These are phyloP conservation scores for Amiota communis DNA, from an alignment of 2,888 invertebrate genomes.

Conservation along the genomic window DNA sequence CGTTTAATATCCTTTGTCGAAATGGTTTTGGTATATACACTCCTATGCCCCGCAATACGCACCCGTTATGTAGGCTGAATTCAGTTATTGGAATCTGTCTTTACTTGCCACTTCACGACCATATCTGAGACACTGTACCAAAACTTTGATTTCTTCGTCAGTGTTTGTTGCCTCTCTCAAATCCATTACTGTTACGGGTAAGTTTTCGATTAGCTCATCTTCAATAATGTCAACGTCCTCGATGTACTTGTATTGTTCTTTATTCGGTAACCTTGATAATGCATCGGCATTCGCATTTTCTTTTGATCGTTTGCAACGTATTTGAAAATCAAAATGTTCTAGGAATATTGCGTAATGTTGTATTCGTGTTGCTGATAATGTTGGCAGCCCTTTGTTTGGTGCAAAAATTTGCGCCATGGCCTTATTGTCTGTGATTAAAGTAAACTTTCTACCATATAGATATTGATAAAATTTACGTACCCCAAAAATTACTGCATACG, in stretches of 20 bases:
- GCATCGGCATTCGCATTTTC: conserved; percentile 48
- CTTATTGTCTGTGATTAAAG: conserved; percentile 51
- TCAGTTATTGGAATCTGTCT: conserved; percentile 24
- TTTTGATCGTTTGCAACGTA: conserved; percentile 37
- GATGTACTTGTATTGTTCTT: conserved; percentile 3
- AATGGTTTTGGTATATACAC: conserved; percentile 24
- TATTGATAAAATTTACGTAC: too few relatives aligned
- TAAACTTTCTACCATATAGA: conserved; percentile 60
- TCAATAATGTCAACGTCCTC: conserved; percentile 38
- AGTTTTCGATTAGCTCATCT: conserved; percentile 34
- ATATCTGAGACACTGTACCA: conserved; percentile 14
- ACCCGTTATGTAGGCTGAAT: conserved; percentile 32
- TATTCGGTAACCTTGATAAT: too few relatives aligned
- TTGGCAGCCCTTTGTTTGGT: conserved; percentile 40
- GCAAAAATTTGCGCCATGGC: conserved; percentile 47
- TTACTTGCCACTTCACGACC: background rate
- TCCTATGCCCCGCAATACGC: conserved; percentile 31
- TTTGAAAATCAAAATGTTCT: conserved; percentile 45
- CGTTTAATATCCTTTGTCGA: conserved; percentile 31
- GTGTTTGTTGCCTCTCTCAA: conserved; percentile 25
- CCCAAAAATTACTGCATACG: too few relatives aligned
- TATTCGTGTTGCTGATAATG: conserved; percentile 45
- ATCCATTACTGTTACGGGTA: conserved; percentile 38
- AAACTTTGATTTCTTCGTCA: conserved; percentile 14
- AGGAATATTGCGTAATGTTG: conserved; percentile 50